Conservation (phyloP, 2,888 invertebrate species). For the Apamea crenata region DNA sequence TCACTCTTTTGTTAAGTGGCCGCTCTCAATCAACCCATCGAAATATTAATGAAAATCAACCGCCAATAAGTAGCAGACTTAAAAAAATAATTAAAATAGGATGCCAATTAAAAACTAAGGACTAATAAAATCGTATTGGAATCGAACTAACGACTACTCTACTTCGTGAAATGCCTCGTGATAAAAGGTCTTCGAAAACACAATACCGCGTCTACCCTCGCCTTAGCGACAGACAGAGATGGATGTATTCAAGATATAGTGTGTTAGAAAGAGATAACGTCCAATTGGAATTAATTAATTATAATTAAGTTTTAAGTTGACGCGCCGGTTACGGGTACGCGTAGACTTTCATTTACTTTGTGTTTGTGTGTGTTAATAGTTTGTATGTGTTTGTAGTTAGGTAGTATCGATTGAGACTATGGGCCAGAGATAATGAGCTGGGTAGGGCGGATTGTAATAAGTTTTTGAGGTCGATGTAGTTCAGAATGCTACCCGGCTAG, state of each 20-base stretch:
- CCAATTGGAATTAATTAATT: conserved; percentile 95
- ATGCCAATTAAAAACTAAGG: conserved; percentile 87
- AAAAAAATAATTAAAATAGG: conserved; percentile 76
- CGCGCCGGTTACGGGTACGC: conserved; percentile 90
- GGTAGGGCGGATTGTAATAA: conserved; percentile 87
- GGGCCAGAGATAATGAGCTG: conserved; percentile 88
- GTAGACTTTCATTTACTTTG: conserved; percentile 85
- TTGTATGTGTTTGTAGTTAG: conserved; percentile 83
- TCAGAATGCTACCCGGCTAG: conserved; percentile 70
- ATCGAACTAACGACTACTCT: conserved; percentile 87
- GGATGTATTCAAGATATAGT: conserved; percentile 86
- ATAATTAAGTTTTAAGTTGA: conserved; percentile 96
- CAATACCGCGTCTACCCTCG: conserved; percentile 88
- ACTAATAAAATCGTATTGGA: conserved; percentile 88
- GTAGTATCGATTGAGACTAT: conserved; percentile 88
- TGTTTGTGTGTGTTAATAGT: conserved; percentile 81
- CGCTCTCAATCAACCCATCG: conserved; percentile 58
- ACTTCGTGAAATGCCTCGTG: conserved; percentile 87
- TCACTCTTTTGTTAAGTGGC: conserved; percentile 38
- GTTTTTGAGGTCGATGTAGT: conserved; percentile 84
- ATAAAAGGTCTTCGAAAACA: conserved; percentile 90
- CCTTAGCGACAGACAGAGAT: conserved; percentile 80
- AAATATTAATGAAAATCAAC: conserved; percentile 66
- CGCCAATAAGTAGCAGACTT: conserved; percentile 66
- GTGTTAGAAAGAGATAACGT: conserved; percentile 83